Base-by-base conservation (phyloP, 2,888 invertebrate species). In the Drosophila pseudotalamancana region DNA sequence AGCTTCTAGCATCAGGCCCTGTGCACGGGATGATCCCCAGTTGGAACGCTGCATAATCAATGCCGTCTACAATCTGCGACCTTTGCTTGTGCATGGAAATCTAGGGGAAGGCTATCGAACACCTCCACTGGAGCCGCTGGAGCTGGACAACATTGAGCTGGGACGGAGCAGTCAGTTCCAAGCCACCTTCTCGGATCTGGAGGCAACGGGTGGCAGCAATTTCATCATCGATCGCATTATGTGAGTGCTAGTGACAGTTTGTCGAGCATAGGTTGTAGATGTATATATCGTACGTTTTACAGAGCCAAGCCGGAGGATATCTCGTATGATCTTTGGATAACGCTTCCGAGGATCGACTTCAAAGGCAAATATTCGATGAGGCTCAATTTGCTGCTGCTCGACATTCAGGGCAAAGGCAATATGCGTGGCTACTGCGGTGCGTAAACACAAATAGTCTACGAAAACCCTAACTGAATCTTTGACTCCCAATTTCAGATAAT, bases 21-120 rank as follows among this genome's bases (percentile, higher is more conserved):
- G 91, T 61, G 83, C 87, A n/a, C 89, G 91, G 12, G 87, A 89
- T 72, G 89, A 90, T 76, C 91, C 90, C 2, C 85, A 91, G 53
- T 64, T 90, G 50, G 88, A 90, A 27, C 79, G 87, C 16, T 91
- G 91, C 62, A 91, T 91, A 8, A 81, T 91, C 4, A 78, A 88
- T 40, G 89, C 90, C 12, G 90, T 91, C 0, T 88, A 90, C 37
- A 63, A 74, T 19, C 70, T 91, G 21, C 86, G 88, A 6, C 91
- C 91, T 0, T 59, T 88, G 23, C 62, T 91, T 27, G 89, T 88
- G 0, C 85, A 77, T 29, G 91, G 91, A 1, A 87, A 91, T 76
- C 77, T 91, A 2, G 92, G 91, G 3, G 91, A 91, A 70, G 91
- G 90, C n/a, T 91, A 83, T 50, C 75, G 48, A 19, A 89, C 90